phyloP scores from a whole-genome alignment of 2,113 vertebrate species.

The Calonectris borealis region DNA sequence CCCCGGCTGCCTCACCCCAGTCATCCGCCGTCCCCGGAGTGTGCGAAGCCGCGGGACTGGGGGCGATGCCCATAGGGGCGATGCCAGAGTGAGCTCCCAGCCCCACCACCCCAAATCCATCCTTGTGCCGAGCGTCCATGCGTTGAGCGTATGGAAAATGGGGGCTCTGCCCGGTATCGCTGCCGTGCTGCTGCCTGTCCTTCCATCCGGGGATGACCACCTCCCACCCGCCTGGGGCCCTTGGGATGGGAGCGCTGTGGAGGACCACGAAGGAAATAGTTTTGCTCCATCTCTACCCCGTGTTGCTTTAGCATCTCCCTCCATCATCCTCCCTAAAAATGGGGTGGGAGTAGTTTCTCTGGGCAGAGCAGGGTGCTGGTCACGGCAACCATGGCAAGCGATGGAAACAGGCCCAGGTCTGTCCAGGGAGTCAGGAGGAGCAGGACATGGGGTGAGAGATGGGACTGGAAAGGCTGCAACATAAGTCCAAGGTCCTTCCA shows the following conservation, averaged over 20 bases:
- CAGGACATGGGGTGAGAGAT: neutral
- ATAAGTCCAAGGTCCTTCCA: accelerated
- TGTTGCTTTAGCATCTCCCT: neutral
- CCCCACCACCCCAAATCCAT: no score
- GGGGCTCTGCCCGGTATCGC: accelerated
- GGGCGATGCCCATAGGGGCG: neutral
- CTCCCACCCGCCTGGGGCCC: neutral
- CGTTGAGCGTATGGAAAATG: accelerated
- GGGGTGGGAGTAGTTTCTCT: neutral
- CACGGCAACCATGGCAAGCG: neutral
- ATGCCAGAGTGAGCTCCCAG: neutral
- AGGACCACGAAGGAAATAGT: neutral
- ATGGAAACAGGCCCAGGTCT: neutral
- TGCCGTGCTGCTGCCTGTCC: neutral
- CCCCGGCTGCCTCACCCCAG: no score
- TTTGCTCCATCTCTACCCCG: neutral
- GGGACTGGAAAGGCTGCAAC: neutral
- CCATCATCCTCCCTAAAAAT: accelerated
- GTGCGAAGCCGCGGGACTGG: neutral
- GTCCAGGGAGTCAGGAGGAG: neutral
- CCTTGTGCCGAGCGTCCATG: neutral
- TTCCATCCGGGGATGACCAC: neutral
- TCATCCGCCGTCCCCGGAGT: neutral
- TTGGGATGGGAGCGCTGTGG: neutral
- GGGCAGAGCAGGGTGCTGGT: neutral